A percentile compares a stretch with the other conserved stretches of the same genome.
Evolutionary conservation across 92 coral and sea anemone species (phyloP).

Genomic region (Epizoanthus fatuus): DNA sequence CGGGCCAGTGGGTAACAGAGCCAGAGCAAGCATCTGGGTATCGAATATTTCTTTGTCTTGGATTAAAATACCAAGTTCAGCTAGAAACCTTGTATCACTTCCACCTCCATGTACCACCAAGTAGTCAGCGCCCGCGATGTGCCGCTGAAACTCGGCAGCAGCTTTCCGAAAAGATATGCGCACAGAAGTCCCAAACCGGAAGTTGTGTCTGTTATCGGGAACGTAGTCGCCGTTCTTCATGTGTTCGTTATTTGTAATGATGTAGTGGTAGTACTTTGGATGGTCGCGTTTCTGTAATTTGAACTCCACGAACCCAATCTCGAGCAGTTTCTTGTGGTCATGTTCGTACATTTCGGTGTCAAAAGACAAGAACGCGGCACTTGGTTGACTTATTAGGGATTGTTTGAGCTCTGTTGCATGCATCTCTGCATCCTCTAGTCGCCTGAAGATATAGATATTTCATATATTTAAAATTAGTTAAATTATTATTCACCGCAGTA

Average conservation of each 20-base stretch:
- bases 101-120: slow-evolving; percentile 70
- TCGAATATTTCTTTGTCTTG: slow-evolving; percentile 66
- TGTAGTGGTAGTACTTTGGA: slow-evolving; percentile 56
- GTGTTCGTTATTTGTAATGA: slow-evolving; percentile 61
- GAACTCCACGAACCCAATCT: slow-evolving; percentile 72
- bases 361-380: slow-evolving; percentile 55
- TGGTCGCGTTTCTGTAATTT: slow-evolving; percentile 32
- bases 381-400: slow-evolving; percentile 4
- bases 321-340: slow-evolving; percentile 67
- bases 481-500: no score
- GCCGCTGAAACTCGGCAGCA: slow-evolving; percentile 62
- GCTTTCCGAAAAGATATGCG: slow-evolving; percentile 64
- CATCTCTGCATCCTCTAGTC: slow-evolving; percentile 40
- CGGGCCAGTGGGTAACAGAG: slow-evolving; percentile 38
- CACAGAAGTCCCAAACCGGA: slow-evolving; percentile 68
- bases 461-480: neutral
- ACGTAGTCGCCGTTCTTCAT: slow-evolving; percentile 42
- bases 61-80: slow-evolving; percentile 32
- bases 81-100: slow-evolving; percentile 59
- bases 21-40: slow-evolving; percentile 74
- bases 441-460: slow-evolving; percentile 15
- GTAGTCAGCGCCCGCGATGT: slow-evolving; percentile 50
- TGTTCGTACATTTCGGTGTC: slow-evolving; percentile 74
- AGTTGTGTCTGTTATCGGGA: slow-evolving; percentile 67
- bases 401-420: slow-evolving; percentile 35